Evolutionary conservation across 2,797 vertebrate species (phyloP).

Genomic region (Taenioides sp.): DNA sequence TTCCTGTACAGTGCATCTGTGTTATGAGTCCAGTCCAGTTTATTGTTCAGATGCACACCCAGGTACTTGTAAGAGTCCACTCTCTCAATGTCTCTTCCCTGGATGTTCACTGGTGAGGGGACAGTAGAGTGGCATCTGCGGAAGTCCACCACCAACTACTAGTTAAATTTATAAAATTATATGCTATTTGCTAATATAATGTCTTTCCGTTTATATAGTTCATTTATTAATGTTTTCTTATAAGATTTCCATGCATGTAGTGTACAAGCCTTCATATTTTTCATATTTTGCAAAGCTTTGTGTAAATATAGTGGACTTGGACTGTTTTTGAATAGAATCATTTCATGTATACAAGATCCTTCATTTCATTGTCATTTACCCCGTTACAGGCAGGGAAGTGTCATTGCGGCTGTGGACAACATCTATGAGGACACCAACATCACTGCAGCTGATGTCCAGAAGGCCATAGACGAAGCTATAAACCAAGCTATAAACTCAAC

Average conservation of each 20-base stretch:
- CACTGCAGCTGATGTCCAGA: slow-evolving; percentile 17
- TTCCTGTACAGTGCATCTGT: too few relatives aligned
- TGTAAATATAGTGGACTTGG: too few relatives aligned
- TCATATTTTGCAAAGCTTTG: background rate
- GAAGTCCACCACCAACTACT: too few relatives aligned
- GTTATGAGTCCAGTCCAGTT: too few relatives aligned
- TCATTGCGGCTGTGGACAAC: slow-evolving; percentile 72
- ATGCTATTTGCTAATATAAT: background rate
- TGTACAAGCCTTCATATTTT: background rate
- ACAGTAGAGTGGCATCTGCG: too few relatives aligned
- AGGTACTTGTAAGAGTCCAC: too few relatives aligned
- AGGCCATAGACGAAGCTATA: slow-evolving; percentile 40
- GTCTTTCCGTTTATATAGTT: background rate
- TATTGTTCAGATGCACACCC: too few relatives aligned
- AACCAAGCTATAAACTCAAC: slow-evolving; percentile 11
- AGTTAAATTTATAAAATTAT: too few relatives aligned
- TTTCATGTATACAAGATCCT: background rate
- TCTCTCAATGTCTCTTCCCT: too few relatives aligned
- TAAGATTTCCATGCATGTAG: background rate
- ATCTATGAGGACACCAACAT: slow-evolving; percentile 51
- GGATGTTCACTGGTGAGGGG: too few relatives aligned
- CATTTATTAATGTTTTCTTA: background rate
- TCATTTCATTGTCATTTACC: background rate
- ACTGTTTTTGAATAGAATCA: background rate
- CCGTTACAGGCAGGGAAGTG: slow-evolving; percentile 69